Evolutionary conservation across 2,888 invertebrate species (phyloP), one percentile per base, ranked within the genome.

Genomic region (Diarsia rubi): DNA sequence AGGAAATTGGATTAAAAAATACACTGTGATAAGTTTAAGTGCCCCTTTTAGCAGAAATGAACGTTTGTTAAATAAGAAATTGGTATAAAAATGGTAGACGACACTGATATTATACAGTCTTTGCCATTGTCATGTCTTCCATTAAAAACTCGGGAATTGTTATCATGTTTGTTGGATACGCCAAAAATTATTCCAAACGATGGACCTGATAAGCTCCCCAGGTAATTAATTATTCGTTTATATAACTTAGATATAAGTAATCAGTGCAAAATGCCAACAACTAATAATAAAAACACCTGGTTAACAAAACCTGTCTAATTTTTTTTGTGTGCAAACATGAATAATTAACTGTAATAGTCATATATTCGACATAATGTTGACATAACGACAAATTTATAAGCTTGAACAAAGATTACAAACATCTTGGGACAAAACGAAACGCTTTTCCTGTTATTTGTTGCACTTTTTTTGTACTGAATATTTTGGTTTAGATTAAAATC

Each of bases 91-190:
- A 87, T 88, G 89, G 75, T 69, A 70, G 83, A 81, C 73, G 90
- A 93, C 76, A 85, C 91, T 65, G 91, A 93, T 83, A 90, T 95
- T 82, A 90, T 96, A 73, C 87, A 90, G 59, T 89, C 92, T 24
- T 88, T 95, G 70, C 95, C 97, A 65, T 86, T 97, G 82, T 89
- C 92, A 69, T 88, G 94, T 54, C 92, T 97, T 42, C 94, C 96
- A 78, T 88, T 88, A 68, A 92, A 93, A 89, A 96, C 97, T 65
- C 94, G 94, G 79, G 93, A 91, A 69, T 88, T 97, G 69, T 92
- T 98, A 81, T 97, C 98, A 2, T 94, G 95, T 70, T 93, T 97
- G 85, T 93, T 98, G 72, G 98, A 98, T 92, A 97, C 97, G 9
- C 95, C 93, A 68, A 98, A 98, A 96, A 94, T 97, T 57, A 93